Evolutionary conservation across 1,140 invertebrate genomes (phyloP).

Genomic region (Myzus persicae): DNA sequence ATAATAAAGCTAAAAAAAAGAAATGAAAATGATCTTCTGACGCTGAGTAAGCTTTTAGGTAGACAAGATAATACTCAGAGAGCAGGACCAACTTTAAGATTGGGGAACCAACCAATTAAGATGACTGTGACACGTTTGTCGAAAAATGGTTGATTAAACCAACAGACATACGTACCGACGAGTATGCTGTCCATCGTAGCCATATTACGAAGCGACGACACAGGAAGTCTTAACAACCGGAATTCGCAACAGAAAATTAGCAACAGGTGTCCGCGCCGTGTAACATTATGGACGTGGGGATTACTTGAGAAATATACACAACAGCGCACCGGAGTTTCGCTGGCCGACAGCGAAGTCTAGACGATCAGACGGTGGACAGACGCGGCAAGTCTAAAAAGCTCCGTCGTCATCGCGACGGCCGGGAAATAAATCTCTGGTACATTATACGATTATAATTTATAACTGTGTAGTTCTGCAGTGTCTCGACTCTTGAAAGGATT

Average conservation of each 20-base stretch:
- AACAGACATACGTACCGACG: constrained; percentile 19
- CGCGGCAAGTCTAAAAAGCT: not conserved
- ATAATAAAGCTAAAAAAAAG: not conserved
- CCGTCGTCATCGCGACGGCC: not conserved
- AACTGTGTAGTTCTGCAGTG: not conserved
- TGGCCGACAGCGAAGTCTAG: not conserved
- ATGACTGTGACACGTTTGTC: not conserved
- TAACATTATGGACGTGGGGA: constrained; percentile 5
- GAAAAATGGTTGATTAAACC: not conserved
- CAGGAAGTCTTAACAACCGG: not conserved
- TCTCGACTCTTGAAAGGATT: not conserved
- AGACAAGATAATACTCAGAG: not conserved
- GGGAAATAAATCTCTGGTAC: not conserved
- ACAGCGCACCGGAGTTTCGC: not conserved
- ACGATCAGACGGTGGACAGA: not conserved
- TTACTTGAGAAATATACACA: not conserved
- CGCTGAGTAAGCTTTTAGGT: not conserved
- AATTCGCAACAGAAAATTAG: not conserved
- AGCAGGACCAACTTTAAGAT: not conserved
- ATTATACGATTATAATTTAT: not conserved
- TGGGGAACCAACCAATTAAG: not conserved
- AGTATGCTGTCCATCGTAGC: constrained; percentile 31
- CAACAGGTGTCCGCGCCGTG: constrained; percentile 51
- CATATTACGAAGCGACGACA: not conserved
- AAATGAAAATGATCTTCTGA: not conserved